Evolutionary conservation across 2,888 invertebrate species (phyloP).

Genomic region (Periphyllus acericola): DNA sequence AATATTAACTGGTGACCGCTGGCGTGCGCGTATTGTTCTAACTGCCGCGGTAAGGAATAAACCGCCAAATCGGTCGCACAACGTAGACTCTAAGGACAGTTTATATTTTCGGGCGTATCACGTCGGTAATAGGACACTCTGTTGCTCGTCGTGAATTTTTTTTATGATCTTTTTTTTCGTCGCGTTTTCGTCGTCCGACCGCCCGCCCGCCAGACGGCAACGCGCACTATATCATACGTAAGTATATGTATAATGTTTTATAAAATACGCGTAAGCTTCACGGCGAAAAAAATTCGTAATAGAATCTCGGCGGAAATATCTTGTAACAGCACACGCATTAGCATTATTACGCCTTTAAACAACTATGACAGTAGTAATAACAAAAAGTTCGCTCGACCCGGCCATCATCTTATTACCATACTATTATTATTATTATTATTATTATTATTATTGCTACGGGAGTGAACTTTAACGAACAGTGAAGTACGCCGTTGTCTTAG

Average conservation of each 20-base stretch:
- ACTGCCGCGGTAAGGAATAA: not conserved
- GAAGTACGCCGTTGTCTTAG: not conserved
- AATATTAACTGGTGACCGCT: too few species aligned
- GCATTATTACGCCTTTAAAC: not conserved
- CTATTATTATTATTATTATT: too few species aligned
- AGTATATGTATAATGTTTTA: too few species aligned
- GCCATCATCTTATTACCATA: not conserved
- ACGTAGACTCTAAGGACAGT: not conserved
- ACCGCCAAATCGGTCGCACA: not conserved
- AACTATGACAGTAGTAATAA: not conserved
- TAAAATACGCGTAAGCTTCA: too few species aligned
- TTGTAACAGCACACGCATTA: not conserved
- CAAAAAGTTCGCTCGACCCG: not conserved
- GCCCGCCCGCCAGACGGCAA: not conserved
- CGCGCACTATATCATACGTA: too few species aligned
- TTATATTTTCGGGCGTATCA: not conserved
- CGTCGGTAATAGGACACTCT: constrained; percentile 8
- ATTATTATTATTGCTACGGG: not conserved
- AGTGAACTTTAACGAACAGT: not conserved
- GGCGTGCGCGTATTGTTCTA: not conserved
- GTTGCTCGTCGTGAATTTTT: not conserved
- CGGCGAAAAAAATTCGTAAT: not conserved
- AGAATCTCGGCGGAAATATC: constrained; percentile 1
- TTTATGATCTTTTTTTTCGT: not conserved
- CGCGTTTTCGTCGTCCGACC: not conserved